A percentile compares a stretch with the other conserved stretches of the same genome.
phyloP scores from a whole-genome alignment of 2,113 vertebrate genomes.

The Rhea americana region DNA sequence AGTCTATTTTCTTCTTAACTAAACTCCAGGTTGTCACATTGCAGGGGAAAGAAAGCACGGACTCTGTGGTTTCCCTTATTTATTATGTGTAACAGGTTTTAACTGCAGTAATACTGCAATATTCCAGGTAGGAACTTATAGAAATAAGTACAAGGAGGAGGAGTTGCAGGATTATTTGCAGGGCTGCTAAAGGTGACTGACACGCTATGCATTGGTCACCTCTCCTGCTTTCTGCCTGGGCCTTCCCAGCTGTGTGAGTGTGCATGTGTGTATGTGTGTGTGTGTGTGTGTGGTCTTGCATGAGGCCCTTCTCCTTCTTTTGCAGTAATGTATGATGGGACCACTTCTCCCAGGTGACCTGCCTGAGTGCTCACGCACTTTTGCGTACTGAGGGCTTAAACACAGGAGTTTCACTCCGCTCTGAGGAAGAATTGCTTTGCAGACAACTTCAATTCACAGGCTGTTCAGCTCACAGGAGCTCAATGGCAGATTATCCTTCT shows the following conservation, averaged over 20 bases:
- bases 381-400: too few relatives aligned
- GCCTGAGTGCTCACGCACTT: too few relatives aligned
- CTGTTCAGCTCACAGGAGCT: not conserved
- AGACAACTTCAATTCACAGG: not conserved
- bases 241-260: not conserved
- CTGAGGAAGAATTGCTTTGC: not conserved
- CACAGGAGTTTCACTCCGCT: too few relatives aligned
- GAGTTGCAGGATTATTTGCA: rapidly evolving
- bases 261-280: rapidly evolving
- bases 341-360: not conserved
- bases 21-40: not conserved
- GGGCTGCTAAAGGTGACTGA: not conserved
- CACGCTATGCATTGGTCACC: not conserved
- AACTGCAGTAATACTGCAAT: not conserved
- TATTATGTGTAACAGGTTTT: not conserved
- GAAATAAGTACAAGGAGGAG: not conserved
- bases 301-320: not conserved
- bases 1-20: not conserved
- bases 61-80: not conserved
- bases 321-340: not conserved
- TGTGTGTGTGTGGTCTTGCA: not conserved
- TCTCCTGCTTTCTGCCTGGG: not conserved
- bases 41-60: not conserved
- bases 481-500: not conserved
- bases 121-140: not conserved